Base-by-base conservation (phyloP, 1,140 invertebrate genomes). In the Geopemphigus sp. region DNA sequence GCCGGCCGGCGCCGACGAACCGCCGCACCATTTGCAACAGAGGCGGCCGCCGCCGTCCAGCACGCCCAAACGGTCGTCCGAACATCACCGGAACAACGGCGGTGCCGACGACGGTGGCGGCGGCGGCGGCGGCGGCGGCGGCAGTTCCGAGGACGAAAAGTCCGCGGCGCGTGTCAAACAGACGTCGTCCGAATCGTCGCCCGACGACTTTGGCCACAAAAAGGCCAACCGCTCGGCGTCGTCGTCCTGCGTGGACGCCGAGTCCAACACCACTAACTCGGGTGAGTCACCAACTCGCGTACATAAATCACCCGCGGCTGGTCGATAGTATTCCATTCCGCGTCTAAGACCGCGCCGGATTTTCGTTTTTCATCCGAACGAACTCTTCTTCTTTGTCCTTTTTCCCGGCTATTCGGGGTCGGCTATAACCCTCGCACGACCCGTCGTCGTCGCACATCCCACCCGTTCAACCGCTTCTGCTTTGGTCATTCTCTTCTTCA, bases 251-350 rank as follows among this genome's bases (percentile, higher is more conserved):
- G 92, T 90, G 61, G 93, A 95, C 85, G 93, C 93, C 56, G 93
- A 94, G 85, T 93, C 93, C 47, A 95, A 95, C 85, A 95, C 93
- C 80, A 92, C 93, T 84, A 92, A 94, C 86, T 94, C 92, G 86
- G 93, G 94, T 95, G 29, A 12, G 61, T 1, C n/a, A n/a, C 3
- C 32, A 39, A 39, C 3, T 39, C 32, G 8, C 32, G 32, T 39
- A 4, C 3, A 39, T 39, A 39, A 39, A 3, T 3, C 32, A 39
- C 32, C 32, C 32, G 32, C 32, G 32, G 3, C 3, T 39, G 32
- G n/a, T n/a, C n/a, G n/a, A n/a, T n/a, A n/a, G n/a, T n/a, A n/a
- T n/a, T n/a, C n/a, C n/a, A n/a, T n/a, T n/a, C n/a, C n/a, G n/a
- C n/a, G n/a, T n/a, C n/a, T n/a, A n/a, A n/a, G n/a, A n/a, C n/a